Evolutionary conservation across 2,797 vertebrate genomes (phyloP).

Genomic region (Girardinus metallicus): DNA sequence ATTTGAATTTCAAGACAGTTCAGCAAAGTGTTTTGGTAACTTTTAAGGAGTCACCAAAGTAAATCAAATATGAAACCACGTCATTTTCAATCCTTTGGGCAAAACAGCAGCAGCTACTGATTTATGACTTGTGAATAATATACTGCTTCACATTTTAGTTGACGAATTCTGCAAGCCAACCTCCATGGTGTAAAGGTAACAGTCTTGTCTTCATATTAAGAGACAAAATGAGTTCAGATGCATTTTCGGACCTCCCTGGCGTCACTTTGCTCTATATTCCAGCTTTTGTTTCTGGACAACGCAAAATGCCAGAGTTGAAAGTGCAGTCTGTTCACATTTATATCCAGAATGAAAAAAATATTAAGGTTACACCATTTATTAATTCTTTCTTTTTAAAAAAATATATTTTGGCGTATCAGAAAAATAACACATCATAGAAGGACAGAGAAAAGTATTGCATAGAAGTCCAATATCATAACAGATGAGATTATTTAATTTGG

Average conservation of each 20-base stretch:
- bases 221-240: constrained; percentile 20
- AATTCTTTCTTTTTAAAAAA: background rate
- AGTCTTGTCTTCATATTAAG: background rate
- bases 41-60: too few relatives aligned
- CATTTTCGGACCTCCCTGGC: constrained; percentile 2
- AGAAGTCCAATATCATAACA: constrained; percentile 29
- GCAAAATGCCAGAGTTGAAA: constrained; percentile 22
- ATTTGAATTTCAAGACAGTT: background rate
- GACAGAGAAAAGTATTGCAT: constrained; percentile 5
- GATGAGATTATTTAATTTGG: constrained; percentile 35
- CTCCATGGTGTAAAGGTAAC: background rate
- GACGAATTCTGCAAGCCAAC: constrained; percentile 22
- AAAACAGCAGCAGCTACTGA: background rate
- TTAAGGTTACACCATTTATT: background rate
- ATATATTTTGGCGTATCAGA: constrained; percentile 15
- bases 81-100: background rate
- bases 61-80: background rate
- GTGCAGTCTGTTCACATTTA: constrained; percentile 2
- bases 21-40: background rate
- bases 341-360: background rate
- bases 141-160: constrained; percentile 1
- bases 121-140: constrained; percentile 14
- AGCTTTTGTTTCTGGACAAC: constrained; percentile 2
- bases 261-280: background rate
- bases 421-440: constrained; percentile 6